These are phyloP conservation scores for Nyctalus aviator DNA, from an alignment of 2,797 vertebrate genomes.

Conservation along the genomic window DNA sequence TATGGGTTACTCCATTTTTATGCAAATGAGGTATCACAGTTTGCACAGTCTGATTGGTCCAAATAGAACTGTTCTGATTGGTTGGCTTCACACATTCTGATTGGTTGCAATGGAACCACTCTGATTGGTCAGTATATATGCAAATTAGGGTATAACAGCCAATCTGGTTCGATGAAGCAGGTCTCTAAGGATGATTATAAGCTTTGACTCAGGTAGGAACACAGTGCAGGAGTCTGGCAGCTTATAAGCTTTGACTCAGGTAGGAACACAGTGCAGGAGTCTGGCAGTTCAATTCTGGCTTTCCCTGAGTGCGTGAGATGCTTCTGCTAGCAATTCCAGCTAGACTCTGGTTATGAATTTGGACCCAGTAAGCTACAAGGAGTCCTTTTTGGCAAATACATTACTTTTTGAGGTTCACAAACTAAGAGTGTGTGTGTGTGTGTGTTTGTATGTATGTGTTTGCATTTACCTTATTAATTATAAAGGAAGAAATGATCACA, in stretches of 20 bases:
- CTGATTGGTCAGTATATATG: background rate
- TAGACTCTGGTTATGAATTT: background rate
- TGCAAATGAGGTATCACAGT: background rate
- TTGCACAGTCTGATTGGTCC: background rate
- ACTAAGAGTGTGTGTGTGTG: background rate
- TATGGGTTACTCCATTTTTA: background rate
- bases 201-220: background rate
- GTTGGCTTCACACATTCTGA: background rate
- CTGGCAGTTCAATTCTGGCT: background rate
- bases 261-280: background rate
- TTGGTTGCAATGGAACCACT: background rate
- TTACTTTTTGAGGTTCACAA: background rate
- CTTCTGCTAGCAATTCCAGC: background rate
- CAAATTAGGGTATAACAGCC: background rate
- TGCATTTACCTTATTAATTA: background rate
- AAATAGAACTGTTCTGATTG: background rate
- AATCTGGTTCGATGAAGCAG: background rate
- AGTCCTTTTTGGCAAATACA: background rate
- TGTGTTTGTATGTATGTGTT: background rate
- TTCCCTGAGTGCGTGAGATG: background rate
- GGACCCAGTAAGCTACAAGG: background rate
- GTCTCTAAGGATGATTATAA: background rate
- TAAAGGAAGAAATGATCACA: conserved; percentile 5
- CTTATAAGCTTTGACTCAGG: no score
- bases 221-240: background rate